Evolutionary conservation across 2,113 vertebrate species (phyloP).

Genomic region (Centropus unirufus): DNA sequence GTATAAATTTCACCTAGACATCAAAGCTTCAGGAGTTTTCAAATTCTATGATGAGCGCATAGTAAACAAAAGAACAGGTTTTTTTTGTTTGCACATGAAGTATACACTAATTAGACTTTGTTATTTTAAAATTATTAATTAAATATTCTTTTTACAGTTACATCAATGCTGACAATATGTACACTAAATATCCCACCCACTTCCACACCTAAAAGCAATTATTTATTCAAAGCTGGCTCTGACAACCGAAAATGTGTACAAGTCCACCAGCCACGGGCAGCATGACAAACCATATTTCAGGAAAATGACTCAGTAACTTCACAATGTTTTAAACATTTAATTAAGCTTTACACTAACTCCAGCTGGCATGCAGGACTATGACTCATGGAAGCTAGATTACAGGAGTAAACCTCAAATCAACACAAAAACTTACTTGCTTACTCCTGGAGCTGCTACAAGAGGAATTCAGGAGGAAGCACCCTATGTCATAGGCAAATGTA

Average conservation of each 20-base stretch:
- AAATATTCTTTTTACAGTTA: not conserved
- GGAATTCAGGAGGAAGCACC: not conserved
- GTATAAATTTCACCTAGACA: not conserved
- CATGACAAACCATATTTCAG: slow-evolving; percentile 30
- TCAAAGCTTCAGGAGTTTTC: not conserved
- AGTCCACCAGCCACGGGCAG: not conserved
- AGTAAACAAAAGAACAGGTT: not conserved
- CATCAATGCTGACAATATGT: not conserved
- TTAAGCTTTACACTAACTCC: slow-evolving; percentile 31
- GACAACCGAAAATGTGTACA: not conserved
- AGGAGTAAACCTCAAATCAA: not conserved
- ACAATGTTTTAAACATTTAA: slow-evolving; percentile 59
- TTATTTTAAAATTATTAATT: not conserved
- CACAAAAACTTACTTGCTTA: not conserved
- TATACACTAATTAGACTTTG: too few species aligned
- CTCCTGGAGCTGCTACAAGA: not conserved
- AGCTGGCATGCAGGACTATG: slow-evolving; percentile 38
- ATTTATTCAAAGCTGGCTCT: not conserved
- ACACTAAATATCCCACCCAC: not conserved
- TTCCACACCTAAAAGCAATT: not conserved
- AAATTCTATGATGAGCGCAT: not conserved
- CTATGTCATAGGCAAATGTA: not conserved
- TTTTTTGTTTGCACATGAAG: not conserved
- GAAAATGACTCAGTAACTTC: slow-evolving; percentile 54
- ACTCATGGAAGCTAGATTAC: slow-evolving; percentile 24